Conservation (phyloP, 2,888 invertebrate genomes). For the Rhagophthalmus giganteus region DNA sequence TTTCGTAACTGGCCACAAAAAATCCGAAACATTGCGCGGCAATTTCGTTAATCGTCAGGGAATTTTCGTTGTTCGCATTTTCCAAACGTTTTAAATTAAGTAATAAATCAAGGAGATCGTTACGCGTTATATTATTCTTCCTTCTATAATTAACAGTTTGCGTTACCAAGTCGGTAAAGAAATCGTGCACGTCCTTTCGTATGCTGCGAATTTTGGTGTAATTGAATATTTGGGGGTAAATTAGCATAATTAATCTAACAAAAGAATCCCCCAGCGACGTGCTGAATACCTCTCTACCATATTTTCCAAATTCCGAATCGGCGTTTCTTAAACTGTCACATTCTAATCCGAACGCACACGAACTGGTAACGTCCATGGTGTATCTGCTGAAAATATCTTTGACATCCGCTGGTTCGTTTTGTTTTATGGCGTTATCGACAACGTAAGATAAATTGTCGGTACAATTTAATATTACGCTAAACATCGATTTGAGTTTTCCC, state of each 20-base stretch:
- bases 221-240: constrained; percentile 33
- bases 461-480: constrained; percentile 22
- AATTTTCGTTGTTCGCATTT: constrained; percentile 35
- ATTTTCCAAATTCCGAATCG: constrained; percentile 56
- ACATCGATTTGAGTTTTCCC: constrained; percentile 36
- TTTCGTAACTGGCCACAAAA: constrained; percentile 54
- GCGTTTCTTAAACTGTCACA: constrained; percentile 60
- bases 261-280: constrained; percentile 14
- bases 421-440: constrained; percentile 5
- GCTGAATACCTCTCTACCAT: constrained; percentile 31
- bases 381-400: constrained; percentile 59
- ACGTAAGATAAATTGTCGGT: constrained; percentile 15
- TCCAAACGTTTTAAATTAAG: constrained; percentile 41
- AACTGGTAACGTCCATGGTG: constrained; percentile 62
- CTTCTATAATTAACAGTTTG: constrained; percentile 54
- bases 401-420: constrained; percentile 23
- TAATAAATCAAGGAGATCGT: constrained; percentile 60
- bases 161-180: constrained; percentile 54
- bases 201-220: constrained; percentile 35
- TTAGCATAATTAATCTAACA: constrained; percentile 11
- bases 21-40: constrained; percentile 52
- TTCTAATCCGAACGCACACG: constrained; percentile 63
- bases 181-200: constrained; percentile 43
- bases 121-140: constrained; percentile 51
- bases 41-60: constrained; percentile 16